Conservation (phyloP, 2,797 vertebrate species). For the Nasua narica region DNA sequence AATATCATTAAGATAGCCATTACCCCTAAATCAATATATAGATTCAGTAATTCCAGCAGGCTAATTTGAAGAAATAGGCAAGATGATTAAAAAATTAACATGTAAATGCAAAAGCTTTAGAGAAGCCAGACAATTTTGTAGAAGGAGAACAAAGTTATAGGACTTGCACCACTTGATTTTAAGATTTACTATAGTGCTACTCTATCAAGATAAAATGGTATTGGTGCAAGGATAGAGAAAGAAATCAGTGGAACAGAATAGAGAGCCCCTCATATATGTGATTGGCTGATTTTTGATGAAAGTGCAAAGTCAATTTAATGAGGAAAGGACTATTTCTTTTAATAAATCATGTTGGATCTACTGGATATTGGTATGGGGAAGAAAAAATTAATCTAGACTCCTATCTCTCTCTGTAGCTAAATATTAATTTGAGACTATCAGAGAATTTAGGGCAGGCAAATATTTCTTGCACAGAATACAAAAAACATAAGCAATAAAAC, state of each 20-base stretch:
- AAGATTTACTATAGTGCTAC: neutral
- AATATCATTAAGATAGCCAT: neutral
- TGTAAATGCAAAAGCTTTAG: neutral
- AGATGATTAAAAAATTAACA: neutral
- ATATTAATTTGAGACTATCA: constrained; percentile 12
- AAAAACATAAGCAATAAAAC: neutral
- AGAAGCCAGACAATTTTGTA: neutral
- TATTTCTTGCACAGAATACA: neutral
- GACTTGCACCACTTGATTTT: neutral
- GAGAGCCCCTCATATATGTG: neutral
- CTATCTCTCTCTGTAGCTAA: neutral
- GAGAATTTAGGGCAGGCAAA: neutral
- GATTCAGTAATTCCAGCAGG: neutral
- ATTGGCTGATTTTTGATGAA: neutral
- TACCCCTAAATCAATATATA: neutral
- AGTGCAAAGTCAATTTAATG: neutral
- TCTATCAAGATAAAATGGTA: neutral
- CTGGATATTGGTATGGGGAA: neutral
- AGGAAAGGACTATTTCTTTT: neutral
- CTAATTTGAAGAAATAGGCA: neutral
- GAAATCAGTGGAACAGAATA: neutral
- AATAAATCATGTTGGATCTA: neutral
- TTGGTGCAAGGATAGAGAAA: neutral
- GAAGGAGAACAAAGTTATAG: neutral
- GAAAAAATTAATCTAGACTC: neutral